phyloP scores from a whole-genome alignment of 2,113 vertebrate genomes.

The Rhea americana region DNA sequence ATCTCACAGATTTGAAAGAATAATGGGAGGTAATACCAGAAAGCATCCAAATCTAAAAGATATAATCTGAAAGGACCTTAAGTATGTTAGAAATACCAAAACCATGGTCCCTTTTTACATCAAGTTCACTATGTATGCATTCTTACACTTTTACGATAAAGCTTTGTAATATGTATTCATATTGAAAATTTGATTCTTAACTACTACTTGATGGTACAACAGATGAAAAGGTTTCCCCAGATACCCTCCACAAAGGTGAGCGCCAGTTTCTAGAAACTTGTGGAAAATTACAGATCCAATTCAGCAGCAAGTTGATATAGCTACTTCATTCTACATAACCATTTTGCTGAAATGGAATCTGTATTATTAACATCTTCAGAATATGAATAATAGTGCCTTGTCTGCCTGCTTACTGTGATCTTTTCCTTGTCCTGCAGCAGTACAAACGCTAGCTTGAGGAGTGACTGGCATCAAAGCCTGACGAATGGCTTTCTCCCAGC shows the following conservation, averaged over 20 bases:
- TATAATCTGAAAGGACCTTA: too few relatives aligned
- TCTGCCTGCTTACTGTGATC: conserved; percentile 91
- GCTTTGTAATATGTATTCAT: not conserved
- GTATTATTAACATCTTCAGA: not conserved
- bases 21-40: not conserved
- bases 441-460: conserved; percentile 91
- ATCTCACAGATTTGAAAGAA: not conserved
- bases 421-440: conserved; percentile 88
- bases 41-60: not conserved
- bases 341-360: not conserved
- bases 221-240: not conserved
- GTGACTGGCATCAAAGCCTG: conserved; percentile 98
- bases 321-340: not conserved
- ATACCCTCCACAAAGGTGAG: not conserved
- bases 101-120: not conserved
- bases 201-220: not conserved
- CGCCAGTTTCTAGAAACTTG: not conserved
- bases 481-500: conserved; percentile 97
- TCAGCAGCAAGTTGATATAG: not conserved
- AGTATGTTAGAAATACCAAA: not conserved
- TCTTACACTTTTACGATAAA: not conserved
- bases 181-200: not conserved
- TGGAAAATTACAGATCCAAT: not conserved
- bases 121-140: rapidly evolving
- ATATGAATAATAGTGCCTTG: not conserved